Percentiles rank a stretch among this genome's conserved stretches.
Conservation (phyloP, 2,888 invertebrate genomes). For the Drosophila greeni region DNA sequence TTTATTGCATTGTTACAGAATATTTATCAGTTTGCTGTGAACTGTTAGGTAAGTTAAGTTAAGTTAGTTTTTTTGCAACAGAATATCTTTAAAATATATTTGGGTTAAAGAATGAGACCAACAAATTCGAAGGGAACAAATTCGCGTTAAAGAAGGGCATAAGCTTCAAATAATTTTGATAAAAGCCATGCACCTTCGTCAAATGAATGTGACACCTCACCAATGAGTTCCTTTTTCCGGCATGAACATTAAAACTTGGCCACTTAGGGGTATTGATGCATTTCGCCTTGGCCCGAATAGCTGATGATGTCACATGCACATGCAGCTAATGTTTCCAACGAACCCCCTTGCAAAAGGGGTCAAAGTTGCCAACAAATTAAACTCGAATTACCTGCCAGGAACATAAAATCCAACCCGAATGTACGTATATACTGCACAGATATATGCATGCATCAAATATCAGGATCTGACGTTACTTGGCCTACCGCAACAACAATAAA, state of each 20-base stretch:
- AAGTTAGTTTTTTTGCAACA: not conserved
- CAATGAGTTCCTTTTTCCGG: not conserved
- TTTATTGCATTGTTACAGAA: conserved; percentile 4
- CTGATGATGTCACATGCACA: conserved; percentile 30
- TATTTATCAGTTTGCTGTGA: not conserved
- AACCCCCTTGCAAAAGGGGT: conserved; percentile 19
- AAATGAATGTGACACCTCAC: not conserved
- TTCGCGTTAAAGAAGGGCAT: not conserved
- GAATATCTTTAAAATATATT: not conserved
- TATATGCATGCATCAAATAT: conserved; percentile 43
- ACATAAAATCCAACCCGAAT: conserved; percentile 20
- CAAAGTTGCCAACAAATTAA: conserved; percentile 38
- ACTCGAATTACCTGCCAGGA: conserved; percentile 35
- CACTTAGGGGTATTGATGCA: not conserved
- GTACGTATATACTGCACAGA: conserved; percentile 2
- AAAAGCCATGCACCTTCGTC: not conserved
- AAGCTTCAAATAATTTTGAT: not conserved
- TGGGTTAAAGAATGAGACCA: not conserved
- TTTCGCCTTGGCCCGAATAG: conserved; percentile 25
- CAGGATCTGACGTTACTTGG: conserved; percentile 35
- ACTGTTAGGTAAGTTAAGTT: not conserved
- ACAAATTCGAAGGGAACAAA: too few species aligned
- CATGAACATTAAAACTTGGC: not conserved
- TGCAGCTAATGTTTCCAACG: conserved; percentile 8
- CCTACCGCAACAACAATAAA: conserved; percentile 40